Percentiles rank a stretch among this genome's conserved stretches.
These are phyloP conservation scores for Halocynthia aurantium DNA, from an alignment of 23 tunicate genomes.

Conservation along the genomic window DNA sequence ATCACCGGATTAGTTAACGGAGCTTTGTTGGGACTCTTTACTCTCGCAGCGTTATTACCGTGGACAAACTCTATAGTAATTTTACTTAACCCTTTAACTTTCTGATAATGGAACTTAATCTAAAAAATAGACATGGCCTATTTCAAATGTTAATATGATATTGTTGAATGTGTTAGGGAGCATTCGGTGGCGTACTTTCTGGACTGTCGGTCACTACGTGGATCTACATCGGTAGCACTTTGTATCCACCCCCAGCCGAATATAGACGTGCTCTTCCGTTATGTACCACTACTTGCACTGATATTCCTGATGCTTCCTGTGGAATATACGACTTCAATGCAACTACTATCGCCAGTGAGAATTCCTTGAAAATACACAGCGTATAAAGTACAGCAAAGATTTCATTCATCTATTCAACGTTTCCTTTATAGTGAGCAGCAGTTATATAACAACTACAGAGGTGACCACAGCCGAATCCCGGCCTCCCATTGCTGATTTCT, in stretches of 20 bases:
- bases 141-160: too few species aligned
- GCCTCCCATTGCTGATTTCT: constrained; percentile 52
- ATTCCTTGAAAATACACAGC: not conserved
- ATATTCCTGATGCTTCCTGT: not conserved
- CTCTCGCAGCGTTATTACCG: constrained; percentile 46
- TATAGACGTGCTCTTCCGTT: constrained; percentile 5
- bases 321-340: not conserved
- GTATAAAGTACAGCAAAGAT: not conserved
- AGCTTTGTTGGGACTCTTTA: constrained; percentile 38
- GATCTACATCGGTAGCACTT: constrained; percentile 14
- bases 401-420: not conserved
- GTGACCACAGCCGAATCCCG: not conserved
- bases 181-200: constrained; percentile 25
- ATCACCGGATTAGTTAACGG: constrained; percentile 43
- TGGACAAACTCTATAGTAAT: constrained; percentile 34
- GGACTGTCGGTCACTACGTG: constrained; percentile 30
- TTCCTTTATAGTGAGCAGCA: not conserved
- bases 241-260: constrained; percentile 18
- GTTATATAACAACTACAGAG: not conserved
- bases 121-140: not conserved
- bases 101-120: not conserved
- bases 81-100: not conserved
- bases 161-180: constrained; percentile 24
- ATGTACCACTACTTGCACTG: constrained; percentile 12
- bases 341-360: not conserved